phyloP scores from a whole-genome alignment of 2,888 invertebrate species.

The Coenonympha glycerion region DNA sequence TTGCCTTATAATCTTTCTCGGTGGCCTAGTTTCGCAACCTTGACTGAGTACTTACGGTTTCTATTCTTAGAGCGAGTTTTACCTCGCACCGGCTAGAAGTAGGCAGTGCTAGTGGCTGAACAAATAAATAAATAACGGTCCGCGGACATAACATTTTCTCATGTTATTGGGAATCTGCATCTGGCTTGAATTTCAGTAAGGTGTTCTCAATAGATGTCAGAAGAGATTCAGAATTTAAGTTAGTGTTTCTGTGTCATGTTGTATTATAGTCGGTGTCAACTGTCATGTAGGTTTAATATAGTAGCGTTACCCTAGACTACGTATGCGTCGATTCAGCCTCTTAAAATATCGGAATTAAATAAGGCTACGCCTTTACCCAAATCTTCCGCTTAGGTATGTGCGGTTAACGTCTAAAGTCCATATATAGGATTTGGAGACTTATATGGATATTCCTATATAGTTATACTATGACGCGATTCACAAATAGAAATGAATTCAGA shows the following conservation, averaged over 20 bases:
- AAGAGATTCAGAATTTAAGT: too few relatives aligned
- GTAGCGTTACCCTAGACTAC: too few relatives aligned
- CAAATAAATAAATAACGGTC: conserved; percentile 24
- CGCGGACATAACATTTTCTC: conserved; percentile 14
- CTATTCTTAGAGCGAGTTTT: conserved; percentile 58
- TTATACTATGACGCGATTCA: conserved; percentile 24
- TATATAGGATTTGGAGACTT: too few relatives aligned
- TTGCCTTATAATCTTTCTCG: conserved; percentile 43
- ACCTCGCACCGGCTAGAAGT: conserved; percentile 44
- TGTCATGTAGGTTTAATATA: too few relatives aligned
- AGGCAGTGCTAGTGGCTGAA: conserved; percentile 29
- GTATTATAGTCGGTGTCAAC: too few relatives aligned
- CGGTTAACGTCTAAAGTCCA: too few relatives aligned
- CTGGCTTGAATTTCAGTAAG: conserved; percentile 2
- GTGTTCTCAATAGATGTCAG: not conserved
- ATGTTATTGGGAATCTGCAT: conserved; percentile 16
- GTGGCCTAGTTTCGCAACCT: conserved; percentile 66
- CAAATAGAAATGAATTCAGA: conserved; percentile 31
- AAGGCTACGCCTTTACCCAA: too few relatives aligned
- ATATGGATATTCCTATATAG: conserved; percentile 9
- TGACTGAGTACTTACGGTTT: conserved; percentile 55
- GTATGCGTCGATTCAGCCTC: too few relatives aligned
- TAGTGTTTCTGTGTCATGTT: too few relatives aligned
- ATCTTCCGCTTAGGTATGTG: too few relatives aligned
- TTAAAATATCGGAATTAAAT: too few relatives aligned